These are phyloP conservation scores for Hemicordylus capensis DNA, from an alignment of 2,113 vertebrate genomes.

Conservation along the genomic window DNA sequence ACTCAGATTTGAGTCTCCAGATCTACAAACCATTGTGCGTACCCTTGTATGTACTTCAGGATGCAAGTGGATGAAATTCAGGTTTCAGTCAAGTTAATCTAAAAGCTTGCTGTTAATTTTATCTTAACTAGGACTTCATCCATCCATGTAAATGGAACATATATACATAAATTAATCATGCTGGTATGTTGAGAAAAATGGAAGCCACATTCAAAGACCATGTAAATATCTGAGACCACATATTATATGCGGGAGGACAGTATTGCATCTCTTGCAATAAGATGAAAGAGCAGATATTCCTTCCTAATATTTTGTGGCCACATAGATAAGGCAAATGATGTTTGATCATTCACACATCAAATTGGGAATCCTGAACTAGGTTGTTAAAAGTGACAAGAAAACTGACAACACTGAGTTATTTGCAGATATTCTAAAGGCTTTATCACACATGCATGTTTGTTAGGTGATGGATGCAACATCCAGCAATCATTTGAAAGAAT, in stretches of 20 bases:
- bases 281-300: background rate
- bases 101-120: background rate
- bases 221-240: background rate
- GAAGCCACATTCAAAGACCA: background rate
- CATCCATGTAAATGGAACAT: background rate
- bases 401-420: background rate
- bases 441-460: background rate
- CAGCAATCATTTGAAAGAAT: background rate
- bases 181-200: background rate
- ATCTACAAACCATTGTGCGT: background rate
- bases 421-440: background rate
- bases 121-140: background rate
- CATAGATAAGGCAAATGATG: no score
- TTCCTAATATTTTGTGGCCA: background rate
- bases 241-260: background rate
- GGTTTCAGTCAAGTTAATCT: background rate
- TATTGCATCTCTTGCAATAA: background rate
- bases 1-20: background rate
- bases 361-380: background rate
- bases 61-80: background rate
- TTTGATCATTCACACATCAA: no score
- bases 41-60: background rate
- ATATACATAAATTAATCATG: background rate
- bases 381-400: no score
- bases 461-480: background rate